phyloP scores from a whole-genome alignment of 2,113 vertebrate genomes.

The Hippolais icterina region DNA sequence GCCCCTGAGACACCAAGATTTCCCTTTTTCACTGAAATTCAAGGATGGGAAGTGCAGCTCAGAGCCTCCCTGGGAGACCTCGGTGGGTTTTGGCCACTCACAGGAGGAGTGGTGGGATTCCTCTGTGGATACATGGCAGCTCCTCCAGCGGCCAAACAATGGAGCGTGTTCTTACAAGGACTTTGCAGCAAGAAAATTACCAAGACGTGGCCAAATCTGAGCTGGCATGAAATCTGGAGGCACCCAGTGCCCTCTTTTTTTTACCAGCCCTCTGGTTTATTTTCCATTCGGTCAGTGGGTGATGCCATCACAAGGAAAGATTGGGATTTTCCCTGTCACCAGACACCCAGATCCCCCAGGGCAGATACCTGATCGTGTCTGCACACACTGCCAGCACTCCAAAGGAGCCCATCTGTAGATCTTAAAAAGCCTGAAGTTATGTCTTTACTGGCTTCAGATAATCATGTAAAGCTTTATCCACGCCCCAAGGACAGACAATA shows the following conservation, averaged over 20 bases:
- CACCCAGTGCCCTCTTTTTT: not conserved
- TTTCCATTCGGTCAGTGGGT: not conserved
- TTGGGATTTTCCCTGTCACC: not conserved
- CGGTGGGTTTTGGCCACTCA: fast-evolving
- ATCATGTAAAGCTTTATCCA: not conserved
- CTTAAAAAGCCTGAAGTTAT: not conserved
- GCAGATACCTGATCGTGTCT: not conserved
- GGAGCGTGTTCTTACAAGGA: fast-evolving
- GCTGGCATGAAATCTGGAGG: not conserved
- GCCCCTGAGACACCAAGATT: not conserved
- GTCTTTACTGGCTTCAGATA: not conserved
- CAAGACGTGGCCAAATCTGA: fast-evolving
- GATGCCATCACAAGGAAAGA: not conserved
- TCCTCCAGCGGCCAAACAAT: not conserved
- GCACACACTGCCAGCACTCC: not conserved
- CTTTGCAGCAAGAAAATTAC: not conserved
- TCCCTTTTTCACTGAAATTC: not conserved
- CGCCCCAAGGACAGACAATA: not conserved
- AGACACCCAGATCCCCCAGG: not conserved
- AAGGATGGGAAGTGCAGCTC: not conserved
- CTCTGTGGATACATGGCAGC: fast-evolving
- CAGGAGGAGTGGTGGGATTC: not conserved
- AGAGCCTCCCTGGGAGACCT: not conserved
- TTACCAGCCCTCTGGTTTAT: not conserved
- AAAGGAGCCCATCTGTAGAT: not conserved